Conservation (phyloP, 2,113 vertebrate genomes). For the Sturnus vulgaris region DNA sequence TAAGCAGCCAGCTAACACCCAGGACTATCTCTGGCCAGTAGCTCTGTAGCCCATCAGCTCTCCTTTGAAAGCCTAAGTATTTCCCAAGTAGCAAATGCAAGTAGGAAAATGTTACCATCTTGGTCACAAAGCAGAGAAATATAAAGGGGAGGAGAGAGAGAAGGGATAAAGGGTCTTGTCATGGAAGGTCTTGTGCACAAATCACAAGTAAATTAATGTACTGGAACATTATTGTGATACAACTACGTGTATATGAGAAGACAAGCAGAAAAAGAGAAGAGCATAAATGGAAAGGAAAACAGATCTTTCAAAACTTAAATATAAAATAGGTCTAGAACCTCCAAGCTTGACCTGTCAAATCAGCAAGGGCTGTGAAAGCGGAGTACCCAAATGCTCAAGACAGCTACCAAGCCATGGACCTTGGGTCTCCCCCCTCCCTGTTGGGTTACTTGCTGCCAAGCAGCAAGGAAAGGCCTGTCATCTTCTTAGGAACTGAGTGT, state of each 20-base stretch:
- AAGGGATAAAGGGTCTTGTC: neutral
- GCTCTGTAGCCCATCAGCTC: neutral
- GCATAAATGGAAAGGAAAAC: neutral
- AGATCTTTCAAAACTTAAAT: neutral
- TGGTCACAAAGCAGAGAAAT: neutral
- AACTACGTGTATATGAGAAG: neutral
- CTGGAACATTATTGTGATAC: neutral
- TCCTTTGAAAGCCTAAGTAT: neutral
- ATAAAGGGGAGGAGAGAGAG: neutral
- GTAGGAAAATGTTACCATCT: neutral
- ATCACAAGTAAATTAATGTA: neutral
- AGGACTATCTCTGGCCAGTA: neutral
- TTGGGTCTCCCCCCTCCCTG: fast-evolving
- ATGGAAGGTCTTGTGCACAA: neutral
- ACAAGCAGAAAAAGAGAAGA: slow-evolving; percentile 1
- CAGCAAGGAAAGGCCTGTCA: neutral
- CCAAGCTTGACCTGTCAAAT: neutral
- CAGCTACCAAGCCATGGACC: neutral
- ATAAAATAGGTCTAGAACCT: neutral
- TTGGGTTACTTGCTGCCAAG: neutral
- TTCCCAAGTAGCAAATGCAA: neutral
- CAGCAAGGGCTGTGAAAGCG: neutral
- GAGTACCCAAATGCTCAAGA: neutral
- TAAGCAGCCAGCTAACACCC: neutral
- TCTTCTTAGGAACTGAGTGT: neutral